These are phyloP conservation scores for Macrosiphum euphorbiae DNA, from an alignment of 2,888 invertebrate species.

Conservation along the genomic window DNA sequence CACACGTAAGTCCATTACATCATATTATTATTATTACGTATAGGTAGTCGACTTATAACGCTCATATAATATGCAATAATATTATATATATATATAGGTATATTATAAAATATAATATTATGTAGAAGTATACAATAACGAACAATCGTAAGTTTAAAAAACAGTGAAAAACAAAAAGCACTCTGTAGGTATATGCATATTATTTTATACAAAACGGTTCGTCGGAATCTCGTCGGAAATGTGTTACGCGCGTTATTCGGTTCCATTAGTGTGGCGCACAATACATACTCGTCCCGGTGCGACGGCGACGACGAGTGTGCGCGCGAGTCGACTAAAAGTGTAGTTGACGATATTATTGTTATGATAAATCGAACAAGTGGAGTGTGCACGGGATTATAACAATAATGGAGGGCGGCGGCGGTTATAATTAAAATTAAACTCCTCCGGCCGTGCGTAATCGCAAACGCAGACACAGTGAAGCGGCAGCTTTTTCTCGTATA, in stretches of 20 bases:
- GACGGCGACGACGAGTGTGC: not conserved
- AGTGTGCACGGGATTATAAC: constrained; percentile 32
- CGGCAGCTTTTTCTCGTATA: constrained; percentile 31
- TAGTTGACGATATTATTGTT: constrained; percentile 18
- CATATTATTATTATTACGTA: too few species aligned
- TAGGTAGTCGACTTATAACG: too few species aligned
- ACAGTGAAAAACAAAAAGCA: not conserved
- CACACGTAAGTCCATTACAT: too few species aligned
- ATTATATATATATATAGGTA: too few species aligned
- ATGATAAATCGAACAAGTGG: constrained; percentile 41
- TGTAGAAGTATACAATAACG: not conserved
- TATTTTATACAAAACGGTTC: not conserved
- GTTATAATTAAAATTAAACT: constrained; percentile 62
- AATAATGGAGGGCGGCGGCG: constrained; percentile 7
- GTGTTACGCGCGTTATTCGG: not conserved
- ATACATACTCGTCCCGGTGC: not conserved
- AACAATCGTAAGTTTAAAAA: not conserved
- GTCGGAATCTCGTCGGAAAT: not conserved
- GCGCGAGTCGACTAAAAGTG: not conserved
- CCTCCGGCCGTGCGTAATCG: constrained; percentile 56
- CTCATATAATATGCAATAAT: too few species aligned
- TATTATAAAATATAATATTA: too few species aligned
- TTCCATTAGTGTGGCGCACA: not conserved
- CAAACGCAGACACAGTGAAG: constrained; percentile 14
- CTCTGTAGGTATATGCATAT: not conserved